Base-by-base conservation (phyloP, 92 coral and sea anemone species). In the Paramuricea clavata region DNA sequence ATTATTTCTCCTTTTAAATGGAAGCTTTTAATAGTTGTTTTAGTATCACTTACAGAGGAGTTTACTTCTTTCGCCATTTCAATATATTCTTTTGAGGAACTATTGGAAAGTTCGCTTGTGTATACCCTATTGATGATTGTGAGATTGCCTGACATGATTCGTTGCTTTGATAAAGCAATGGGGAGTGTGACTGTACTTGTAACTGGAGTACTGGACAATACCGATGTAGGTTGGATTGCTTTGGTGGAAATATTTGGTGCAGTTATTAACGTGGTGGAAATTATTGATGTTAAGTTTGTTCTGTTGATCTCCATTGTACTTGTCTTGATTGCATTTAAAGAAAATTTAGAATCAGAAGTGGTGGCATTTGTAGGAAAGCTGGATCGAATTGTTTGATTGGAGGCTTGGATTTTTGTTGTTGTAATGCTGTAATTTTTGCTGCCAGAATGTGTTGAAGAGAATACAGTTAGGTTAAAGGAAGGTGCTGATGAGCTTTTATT, bases 51-150 rank as follows among this genome's bases (percentile, higher is more conserved):
- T 56, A 79, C 84, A 28, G 72, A 59, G 7, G 52, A 1, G 21
- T 19, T 42, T 11, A 79, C 84, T 79, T 59, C 49, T 7, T 10
- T 79, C 27, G 64, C 31, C 57, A 41, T 27, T 79, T 79, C 57
- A 32, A 31, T 17, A 19, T 59, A 79, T 61, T 79, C 84, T 21
- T 17, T 22, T 33, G 84, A 79, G 19, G 84, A 79, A 12, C 34
- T 57, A 36, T 79, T 79, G 84, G 73, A 34, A 31, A 79, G 84
- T 32, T 59, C 12, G 6, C 56, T 28, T 11, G 49, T 79, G 35
- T 79, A 79, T 25, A 12, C 56, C 60, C 28, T 57, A 16, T 79
- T 79, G 19, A 79, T 57, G 19, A 79, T 79, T 7, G 84, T 79
- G 25, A 61, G 2, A 34, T 79, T 79, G 19, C n/a, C 1, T 36